Evolutionary conservation across 2,888 invertebrate species (phyloP), one percentile per base, ranked within the genome.

Genomic region (Plutella xylostella): DNA sequence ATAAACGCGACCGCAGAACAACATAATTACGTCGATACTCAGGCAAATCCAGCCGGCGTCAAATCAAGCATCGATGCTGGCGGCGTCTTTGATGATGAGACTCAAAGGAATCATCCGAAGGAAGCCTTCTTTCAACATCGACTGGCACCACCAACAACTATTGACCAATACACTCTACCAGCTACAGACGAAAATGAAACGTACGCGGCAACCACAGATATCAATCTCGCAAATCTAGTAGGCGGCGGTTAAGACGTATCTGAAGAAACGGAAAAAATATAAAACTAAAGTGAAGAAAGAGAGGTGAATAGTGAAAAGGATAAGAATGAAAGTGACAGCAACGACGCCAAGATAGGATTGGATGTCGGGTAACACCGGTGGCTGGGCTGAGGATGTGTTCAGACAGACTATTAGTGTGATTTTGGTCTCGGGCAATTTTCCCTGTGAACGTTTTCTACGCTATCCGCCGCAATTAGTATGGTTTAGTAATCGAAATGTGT

Each of bases 401-500:
- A 45, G 45, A 48, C 47, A 51, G 53, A 65, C 76, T 76, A 82
- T 80, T 79, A 78, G 66, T 57, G 69, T 72, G 73, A 76, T 65
- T 65, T 59, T 51, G 61, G 56, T 63, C 64, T 57, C 54, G 60
- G 60, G 52, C 75, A 62, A 78, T 79, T 80, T 74, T 70, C 64
- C 65, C 65, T 61, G 65, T 35, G 45, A 48, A 57, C 58, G 62
- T 66, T 72, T 72, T 68, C 72, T 68, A 70, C 71, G 67, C 61
- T 63, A 65, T 60, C 55, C 53, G 19, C 63, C 54, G 55, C 78
- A 79, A 79, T 80, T 80, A 78, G 72, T 67, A 67, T 68, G 64
- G 66, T 64, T 69, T 68, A 63, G 72, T 74, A 76, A 78, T 78
- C 77, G 76, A 77, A 77, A 68, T 66, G 62, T 64, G 61, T 60